Conservation (phyloP, 2,888 invertebrate genomes). For the Apodemia mormo region DNA sequence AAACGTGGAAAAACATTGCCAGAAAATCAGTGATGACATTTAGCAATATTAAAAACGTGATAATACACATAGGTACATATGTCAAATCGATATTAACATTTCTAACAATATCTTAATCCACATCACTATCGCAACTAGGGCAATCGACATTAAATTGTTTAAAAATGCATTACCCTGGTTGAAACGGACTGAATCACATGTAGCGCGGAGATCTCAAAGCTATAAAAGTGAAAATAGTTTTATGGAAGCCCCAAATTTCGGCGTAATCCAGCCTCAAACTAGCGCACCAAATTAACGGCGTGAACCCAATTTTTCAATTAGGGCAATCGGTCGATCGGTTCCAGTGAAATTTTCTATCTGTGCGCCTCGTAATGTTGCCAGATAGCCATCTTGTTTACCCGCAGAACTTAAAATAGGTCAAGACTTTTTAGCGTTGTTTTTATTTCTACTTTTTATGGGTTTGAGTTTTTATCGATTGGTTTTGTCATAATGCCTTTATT, state of each 20-base stretch:
- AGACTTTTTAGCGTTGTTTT: background rate
- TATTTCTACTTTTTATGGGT: background rate
- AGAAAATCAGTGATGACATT: too few species aligned
- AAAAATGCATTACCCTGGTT: background rate
- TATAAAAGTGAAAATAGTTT: slow-evolving; percentile 17
- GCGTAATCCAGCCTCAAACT: slow-evolving; percentile 4
- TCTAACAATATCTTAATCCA: background rate
- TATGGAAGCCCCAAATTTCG: slow-evolving; percentile 13
- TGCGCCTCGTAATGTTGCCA: slow-evolving; percentile 22
- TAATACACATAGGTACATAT: too few species aligned
- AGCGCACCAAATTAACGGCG: slow-evolving; percentile 27
- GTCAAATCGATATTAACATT: background rate
- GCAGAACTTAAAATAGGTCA: background rate
- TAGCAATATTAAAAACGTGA: too few species aligned
- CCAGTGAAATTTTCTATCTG: slow-evolving; percentile 45
- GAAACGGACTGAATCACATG: slow-evolving; percentile 6
- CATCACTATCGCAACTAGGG: background rate
- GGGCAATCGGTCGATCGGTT: slow-evolving; percentile 54
- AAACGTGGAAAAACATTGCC: too few species aligned
- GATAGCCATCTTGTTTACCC: background rate
- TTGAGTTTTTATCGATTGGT: too few species aligned
- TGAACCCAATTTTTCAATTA: slow-evolving; percentile 60
- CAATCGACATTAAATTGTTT: slow-evolving; percentile 5
- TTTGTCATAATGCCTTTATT: too few species aligned
- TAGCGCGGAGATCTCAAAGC: slow-evolving; percentile 8